These are phyloP conservation scores for Zaprionus inermis DNA, from an alignment of 1,140 invertebrate species.

Conservation along the genomic window DNA sequence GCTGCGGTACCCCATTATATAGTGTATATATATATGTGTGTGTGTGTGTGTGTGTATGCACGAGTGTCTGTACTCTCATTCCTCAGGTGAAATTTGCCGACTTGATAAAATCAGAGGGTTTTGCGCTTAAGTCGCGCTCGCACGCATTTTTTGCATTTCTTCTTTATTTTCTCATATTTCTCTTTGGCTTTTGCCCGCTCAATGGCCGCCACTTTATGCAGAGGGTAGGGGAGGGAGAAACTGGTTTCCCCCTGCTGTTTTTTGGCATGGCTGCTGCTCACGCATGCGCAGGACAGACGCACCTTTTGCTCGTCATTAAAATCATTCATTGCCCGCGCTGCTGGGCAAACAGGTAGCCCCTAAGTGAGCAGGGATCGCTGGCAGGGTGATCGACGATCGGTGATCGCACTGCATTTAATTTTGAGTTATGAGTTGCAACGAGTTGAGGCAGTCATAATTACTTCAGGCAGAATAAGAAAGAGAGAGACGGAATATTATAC, in stretches of 20 bases:
- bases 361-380: constrained; percentile 12
- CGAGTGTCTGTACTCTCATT: constrained; percentile 18
- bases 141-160: constrained; percentile 42
- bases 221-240: constrained; percentile 16
- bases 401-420: constrained; percentile 39
- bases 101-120: constrained; percentile 61
- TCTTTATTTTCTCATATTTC: constrained; percentile 8
- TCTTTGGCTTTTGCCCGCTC: constrained; percentile 41
- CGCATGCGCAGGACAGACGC: constrained; percentile 59
- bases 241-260: constrained; percentile 22
- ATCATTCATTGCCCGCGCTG: constrained; percentile 76
- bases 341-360: constrained; percentile 67
- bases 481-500: background rate
- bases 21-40: background rate
- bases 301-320: constrained; percentile 73
- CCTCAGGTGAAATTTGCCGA: constrained; percentile 57
- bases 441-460: constrained; percentile 47
- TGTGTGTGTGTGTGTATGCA: background rate
- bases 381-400: constrained; percentile 27
- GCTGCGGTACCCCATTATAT: background rate
- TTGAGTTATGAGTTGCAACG: constrained; percentile 66
- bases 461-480: background rate
- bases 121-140: too few species aligned
- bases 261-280: constrained; percentile 59
- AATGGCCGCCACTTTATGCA: constrained; percentile 56